Base-by-base conservation (phyloP, 2,888 invertebrate species). In the Entomobrya proxima region DNA sequence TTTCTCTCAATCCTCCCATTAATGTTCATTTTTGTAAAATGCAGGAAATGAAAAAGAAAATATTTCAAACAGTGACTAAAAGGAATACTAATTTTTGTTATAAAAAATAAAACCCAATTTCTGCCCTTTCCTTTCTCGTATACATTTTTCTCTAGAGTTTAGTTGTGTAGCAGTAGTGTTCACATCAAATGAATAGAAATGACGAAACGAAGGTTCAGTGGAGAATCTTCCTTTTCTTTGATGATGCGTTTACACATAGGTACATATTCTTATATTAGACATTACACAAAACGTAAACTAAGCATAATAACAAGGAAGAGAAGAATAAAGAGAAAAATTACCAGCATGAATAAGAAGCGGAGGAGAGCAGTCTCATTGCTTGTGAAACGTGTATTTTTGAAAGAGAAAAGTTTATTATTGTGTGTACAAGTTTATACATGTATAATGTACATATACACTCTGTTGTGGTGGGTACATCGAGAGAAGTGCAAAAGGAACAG, bases 11-110 rank as follows among this genome's bases (percentile, higher is more conserved):
- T 82, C 82, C 75, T 75, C 64, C 82, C 82, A 82, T 82, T 82
- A 82, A 75, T 47, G 64, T 82, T 82, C 75, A 82, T 75, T 82
- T 82, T 82, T 82, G 44, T 74, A 47, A 75, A 61, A n/a, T 58
- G 77, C 21, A 82, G 82, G 82, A 82, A 82, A 82, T 82, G 82
- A 82, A 75, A 82, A 82, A 75, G 82, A 82, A 82, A 82, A 82
- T 82, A 82, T 82, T 64, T 82, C 58, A 74, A 74, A 72, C 80
- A 75, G 72, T 52, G 72, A 80, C 58, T 72, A 75, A 82, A 58
- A 61, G 50, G 82, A 82, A 82, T 82, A 82, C 82, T 82, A 82
- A 82, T 82, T 82, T 82, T 80, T 82, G 44, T 75, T 24, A 40
- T 2, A 58, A 72, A 72, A 72, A 80, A 18, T 37, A 72, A 80